phyloP scores from a whole-genome alignment of 2,113 vertebrate species.

The Ranitomeya imitator region DNA sequence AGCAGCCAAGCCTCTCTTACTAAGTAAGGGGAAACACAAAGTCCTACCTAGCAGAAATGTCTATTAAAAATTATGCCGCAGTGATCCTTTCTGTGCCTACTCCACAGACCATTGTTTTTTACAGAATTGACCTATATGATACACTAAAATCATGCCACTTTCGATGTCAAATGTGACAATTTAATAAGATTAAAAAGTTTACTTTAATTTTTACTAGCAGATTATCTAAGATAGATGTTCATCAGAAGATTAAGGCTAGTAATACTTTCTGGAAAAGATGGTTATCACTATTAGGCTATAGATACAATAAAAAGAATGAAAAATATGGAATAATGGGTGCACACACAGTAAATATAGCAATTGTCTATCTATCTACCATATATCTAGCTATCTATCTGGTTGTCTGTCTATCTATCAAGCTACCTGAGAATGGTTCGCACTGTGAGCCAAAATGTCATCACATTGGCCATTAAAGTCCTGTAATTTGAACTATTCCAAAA shows the following conservation, averaged over 20 bases:
- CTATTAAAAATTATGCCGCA: conserved; percentile 55
- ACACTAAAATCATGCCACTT: conserved; percentile 12
- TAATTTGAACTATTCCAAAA: too few relatives aligned
- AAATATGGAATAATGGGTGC: too few relatives aligned
- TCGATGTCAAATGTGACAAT: neutral
- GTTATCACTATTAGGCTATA: too few relatives aligned
- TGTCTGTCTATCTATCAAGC: too few relatives aligned
- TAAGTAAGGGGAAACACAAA: conserved; percentile 74
- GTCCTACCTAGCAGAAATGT: conserved; percentile 69
- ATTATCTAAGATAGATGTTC: neutral
- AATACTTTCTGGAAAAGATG: too few relatives aligned
- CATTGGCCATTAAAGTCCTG: too few relatives aligned
- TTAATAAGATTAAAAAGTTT: conserved; percentile 20
- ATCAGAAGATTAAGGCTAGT: neutral
- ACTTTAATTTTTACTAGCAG: neutral
- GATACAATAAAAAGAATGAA: too few relatives aligned
- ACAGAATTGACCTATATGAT: conserved; percentile 6
- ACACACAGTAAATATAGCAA: too few relatives aligned
- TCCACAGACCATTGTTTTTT: conserved; percentile 19
- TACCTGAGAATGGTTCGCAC: too few relatives aligned
- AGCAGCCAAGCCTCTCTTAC: conserved; percentile 95
- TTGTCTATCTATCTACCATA: too few relatives aligned
- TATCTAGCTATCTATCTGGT: too few relatives aligned
- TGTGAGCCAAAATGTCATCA: too few relatives aligned
- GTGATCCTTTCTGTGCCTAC: conserved; percentile 36